Base-by-base conservation (phyloP, 2,888 invertebrate genomes). In the Atrina japonica region DNA sequence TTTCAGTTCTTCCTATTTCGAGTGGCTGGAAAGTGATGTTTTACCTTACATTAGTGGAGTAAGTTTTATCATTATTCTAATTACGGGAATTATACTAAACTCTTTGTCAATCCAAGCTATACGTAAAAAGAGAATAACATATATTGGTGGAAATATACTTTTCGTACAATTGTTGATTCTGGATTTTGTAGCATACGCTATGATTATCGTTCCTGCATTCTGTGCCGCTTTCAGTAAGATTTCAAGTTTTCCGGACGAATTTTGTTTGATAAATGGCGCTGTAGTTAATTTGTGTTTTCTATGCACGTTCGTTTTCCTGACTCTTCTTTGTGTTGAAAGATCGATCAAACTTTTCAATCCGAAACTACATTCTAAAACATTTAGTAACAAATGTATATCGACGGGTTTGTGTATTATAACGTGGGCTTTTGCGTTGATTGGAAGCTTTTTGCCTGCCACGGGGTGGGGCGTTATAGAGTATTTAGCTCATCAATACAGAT, bases 401-500 rank as follows among this genome's bases (percentile, higher is more conserved):
- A 40, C 61, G n/a, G 49, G 67, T 27, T 56, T 73, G 0, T 43
- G 70, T 18, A n/a, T 66, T 30, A 16, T 43, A 2, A 58, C 73
- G 5, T 76, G 76, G 75, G 5, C 53, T 11, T 16, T 79, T 5
- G 47, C 70, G n/a, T 30, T 43, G 5, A 3, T 66, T 2, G 30
- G 76, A 11, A 70, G 68, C 2, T 66, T 75, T 18, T 55, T 75
- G 14, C 76, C 71, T 1, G 52, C 70, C 3, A 59, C 67, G 27
- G 77, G 73, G 18, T 60, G 60, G 56, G 73, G 67, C 1, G 52
- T 61, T 9, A 55, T 76, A 1, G 53, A 63, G 45, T 79, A 77
- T 40, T 75, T 74, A 14, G 73, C 74, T 7, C 70, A 65, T 25
- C 77, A 81, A 52, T 72, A 77, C 35, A 72, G 76, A 1, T 78